Evolutionary conservation across 2,888 invertebrate genomes (phyloP).

Genomic region (Acrobasis repandana): DNA sequence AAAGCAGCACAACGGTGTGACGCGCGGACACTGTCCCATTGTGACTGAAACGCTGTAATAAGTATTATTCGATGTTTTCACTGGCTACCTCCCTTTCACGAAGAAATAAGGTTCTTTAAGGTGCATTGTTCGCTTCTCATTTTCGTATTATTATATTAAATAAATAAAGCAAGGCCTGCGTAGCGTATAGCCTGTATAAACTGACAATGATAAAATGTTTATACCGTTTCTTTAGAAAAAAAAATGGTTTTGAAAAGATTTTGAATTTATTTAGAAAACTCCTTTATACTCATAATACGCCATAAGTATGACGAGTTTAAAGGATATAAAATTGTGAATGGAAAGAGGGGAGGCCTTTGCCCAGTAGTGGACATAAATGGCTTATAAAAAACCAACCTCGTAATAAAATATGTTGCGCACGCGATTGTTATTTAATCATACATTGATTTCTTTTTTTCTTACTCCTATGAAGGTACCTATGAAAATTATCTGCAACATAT

Average conservation of each 20-base stretch:
- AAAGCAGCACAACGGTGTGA: conserved; percentile 42
- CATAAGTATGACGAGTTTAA: too few relatives aligned
- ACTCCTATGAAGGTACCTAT: too few relatives aligned
- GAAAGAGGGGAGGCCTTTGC: too few relatives aligned
- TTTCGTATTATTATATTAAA: conserved; percentile 51
- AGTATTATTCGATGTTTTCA: conserved; percentile 65
- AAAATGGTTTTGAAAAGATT: neutral
- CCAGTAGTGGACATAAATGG: too few relatives aligned
- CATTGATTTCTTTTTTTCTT: too few relatives aligned
- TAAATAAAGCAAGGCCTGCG: conserved; percentile 43
- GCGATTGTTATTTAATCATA: too few relatives aligned
- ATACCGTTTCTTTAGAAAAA: neutral
- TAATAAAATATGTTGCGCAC: too few relatives aligned
- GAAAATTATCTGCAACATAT: too few relatives aligned
- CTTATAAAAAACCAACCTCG: too few relatives aligned
- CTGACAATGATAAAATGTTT: conserved; percentile 36
- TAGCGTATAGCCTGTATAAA: conserved; percentile 32
- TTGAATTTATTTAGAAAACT: neutral
- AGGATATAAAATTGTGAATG: too few relatives aligned
- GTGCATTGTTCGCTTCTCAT: conserved; percentile 47
- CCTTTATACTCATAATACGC: too few relatives aligned
- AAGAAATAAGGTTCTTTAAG: conserved; percentile 54
- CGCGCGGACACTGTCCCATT: conserved; percentile 36
- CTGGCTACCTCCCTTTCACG: conserved; percentile 49
- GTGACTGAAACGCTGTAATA: conserved; percentile 56